These are phyloP conservation scores for Battus philenor DNA, from an alignment of 1,140 invertebrate genomes.

Conservation along the genomic window DNA sequence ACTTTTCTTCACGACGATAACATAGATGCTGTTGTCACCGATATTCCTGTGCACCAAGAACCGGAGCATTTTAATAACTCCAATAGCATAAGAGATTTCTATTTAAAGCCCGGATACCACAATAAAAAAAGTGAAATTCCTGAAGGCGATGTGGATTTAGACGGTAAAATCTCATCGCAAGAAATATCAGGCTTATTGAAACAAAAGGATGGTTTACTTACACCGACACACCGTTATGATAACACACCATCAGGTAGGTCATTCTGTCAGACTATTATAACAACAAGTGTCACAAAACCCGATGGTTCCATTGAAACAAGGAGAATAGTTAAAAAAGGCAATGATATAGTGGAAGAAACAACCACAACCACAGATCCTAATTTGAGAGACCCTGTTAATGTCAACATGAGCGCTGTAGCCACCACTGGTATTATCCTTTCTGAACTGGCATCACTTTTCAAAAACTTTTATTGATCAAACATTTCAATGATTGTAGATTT, in stretches of 20 bases:
- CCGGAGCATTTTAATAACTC: slow-evolving; percentile 33
- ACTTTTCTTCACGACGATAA: slow-evolving; percentile 47
- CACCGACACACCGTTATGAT: slow-evolving; percentile 36
- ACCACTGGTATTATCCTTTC: slow-evolving; percentile 40
- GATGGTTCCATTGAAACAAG: slow-evolving; percentile 59
- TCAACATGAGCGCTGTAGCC: slow-evolving; percentile 31
- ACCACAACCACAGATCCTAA: slow-evolving; percentile 43
- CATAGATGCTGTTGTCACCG: slow-evolving; percentile 28
- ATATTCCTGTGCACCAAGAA: slow-evolving; percentile 23
- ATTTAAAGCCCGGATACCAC: slow-evolving; percentile 61
- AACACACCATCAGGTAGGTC: slow-evolving; percentile 43
- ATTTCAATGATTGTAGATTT: too few relatives aligned
- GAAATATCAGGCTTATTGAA: slow-evolving; percentile 59
- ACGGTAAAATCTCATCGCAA: slow-evolving; percentile 60
- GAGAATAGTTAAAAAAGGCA: slow-evolving; percentile 58
- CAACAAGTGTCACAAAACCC: slow-evolving; percentile 59
- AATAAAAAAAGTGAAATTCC: slow-evolving; percentile 28
- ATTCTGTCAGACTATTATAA: slow-evolving; percentile 64
- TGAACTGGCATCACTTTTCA: slow-evolving; percentile 46
- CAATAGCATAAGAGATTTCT: slow-evolving; percentile 53
- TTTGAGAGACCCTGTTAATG: slow-evolving; percentile 22
- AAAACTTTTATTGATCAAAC: slow-evolving; percentile 41
- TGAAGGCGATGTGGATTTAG: slow-evolving; percentile 51
- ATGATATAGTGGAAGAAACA: slow-evolving; percentile 59
- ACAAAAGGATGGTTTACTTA: slow-evolving; percentile 37